A percentile compares a stretch with the other conserved stretches of the same genome.
phyloP scores from a whole-genome alignment of 2,797 vertebrate species.

The Mallotus villosus region DNA sequence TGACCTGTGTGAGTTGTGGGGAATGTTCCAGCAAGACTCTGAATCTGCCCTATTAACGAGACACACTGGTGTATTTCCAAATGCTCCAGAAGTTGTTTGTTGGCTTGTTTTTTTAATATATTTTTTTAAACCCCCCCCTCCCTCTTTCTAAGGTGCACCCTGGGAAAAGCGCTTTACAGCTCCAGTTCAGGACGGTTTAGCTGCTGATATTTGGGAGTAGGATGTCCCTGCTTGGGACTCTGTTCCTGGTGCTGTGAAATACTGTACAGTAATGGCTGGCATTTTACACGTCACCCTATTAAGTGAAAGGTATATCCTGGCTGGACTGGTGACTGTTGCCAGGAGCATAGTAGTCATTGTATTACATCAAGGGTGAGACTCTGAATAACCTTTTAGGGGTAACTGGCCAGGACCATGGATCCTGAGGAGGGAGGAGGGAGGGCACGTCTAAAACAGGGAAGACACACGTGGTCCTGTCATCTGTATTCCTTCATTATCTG shows the following conservation, averaged over 20 bases:
- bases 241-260: not conserved
- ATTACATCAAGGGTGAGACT: not conserved
- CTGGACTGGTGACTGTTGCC: not conserved
- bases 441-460: not conserved
- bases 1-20: conserved; percentile 72
- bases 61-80: conserved; percentile 55
- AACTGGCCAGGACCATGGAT: not conserved
- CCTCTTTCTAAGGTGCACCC: conserved; percentile 19
- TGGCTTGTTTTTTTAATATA: conserved; percentile 53
- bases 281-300: not conserved
- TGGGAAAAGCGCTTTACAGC: conserved; percentile 45
- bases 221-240: not conserved
- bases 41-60: conserved; percentile 74
- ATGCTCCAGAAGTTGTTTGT: conserved; percentile 61
- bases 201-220: conserved; percentile 10
- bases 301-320: not conserved
- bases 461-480: too few species aligned
- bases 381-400: not conserved
- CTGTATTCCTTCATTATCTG: too few species aligned
- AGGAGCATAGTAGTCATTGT: not conserved
- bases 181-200: conserved; percentile 25
- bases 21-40: conserved; percentile 78
- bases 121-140: conserved; percentile 25
- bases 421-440: not conserved
- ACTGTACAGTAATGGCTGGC: not conserved